Evolutionary conservation across 2,888 invertebrate species (phyloP), one percentile per base, ranked within the genome.

Genomic region (Gasteruption jaculator): DNA sequence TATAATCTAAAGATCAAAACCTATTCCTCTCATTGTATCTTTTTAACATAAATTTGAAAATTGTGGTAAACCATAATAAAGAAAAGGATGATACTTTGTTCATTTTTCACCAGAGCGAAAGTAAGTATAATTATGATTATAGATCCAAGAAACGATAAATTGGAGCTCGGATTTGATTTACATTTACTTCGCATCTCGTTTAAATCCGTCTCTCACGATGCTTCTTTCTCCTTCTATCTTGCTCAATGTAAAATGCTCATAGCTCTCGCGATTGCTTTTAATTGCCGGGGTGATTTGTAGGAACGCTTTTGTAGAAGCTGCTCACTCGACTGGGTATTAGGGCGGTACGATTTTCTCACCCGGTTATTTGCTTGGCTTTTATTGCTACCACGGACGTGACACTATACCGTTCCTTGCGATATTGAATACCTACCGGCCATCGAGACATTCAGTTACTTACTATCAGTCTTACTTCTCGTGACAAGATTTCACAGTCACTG

Each of bases 281-380:
- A 55, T 56, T 55, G 52, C 49, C 47, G 29, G 38, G 40, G 45
- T 54, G 53, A 55, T 56, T 57, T 56, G 57, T 54, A 45, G 46
- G 34, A 37, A 36, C 43, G 45, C 29, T 43, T 49, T 43, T 29
- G 40, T 32, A 40, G 29, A n/a, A n/a, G n/a, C n/a, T n/a, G n/a
- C 15, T 36, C 41, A 31, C 45, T 47, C 44, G 44, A 46, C 49
- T 42, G 25, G 24, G 48, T 44, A 54, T 56, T 56, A 56, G 45
- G 48, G 50, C 50, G 56, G 45, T 40, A 53, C 46, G 49, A 52
- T 48, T 53, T 53, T 51, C 48, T 52, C 53, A 48, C 48, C 54
- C 50, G 49, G 49, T 58, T 55, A 56, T 58, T 57, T 52, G 31
- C 38, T 21, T 33, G 33, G 52, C 42, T 46, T 50, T 56, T 54